Percentiles rank a stretch among this genome's conserved stretches.
Evolutionary conservation across 1,140 invertebrate species (phyloP).

Genomic region (Neotoxoptera formosana): DNA sequence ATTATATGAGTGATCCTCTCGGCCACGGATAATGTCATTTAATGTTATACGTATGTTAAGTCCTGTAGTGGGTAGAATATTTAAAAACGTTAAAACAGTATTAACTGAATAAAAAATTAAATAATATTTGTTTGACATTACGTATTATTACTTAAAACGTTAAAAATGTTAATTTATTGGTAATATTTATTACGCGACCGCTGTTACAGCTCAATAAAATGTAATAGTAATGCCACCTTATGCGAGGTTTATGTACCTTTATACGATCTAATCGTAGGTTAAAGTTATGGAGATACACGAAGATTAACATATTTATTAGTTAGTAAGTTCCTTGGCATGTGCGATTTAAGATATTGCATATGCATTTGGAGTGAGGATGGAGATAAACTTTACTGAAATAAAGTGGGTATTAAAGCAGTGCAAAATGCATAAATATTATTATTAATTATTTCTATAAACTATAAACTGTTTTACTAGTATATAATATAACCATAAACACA

Average conservation of each 20-base stretch:
- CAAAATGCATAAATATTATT: not conserved
- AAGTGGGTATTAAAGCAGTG: conserved; percentile 12
- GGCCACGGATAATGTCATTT: not conserved
- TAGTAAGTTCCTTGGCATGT: not conserved
- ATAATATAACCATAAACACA: conserved; percentile 29
- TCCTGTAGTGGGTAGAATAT: not conserved
- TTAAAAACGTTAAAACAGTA: not conserved
- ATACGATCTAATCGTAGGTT: not conserved
- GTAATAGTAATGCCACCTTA: not conserved
- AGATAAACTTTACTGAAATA: not conserved
- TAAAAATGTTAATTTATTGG: not conserved
- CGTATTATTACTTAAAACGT: not conserved
- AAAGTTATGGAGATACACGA: not conserved
- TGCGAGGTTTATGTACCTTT: not conserved
- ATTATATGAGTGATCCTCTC: not conserved
- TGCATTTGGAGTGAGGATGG: not conserved
- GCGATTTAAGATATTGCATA: not conserved
- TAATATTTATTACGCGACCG: not conserved
- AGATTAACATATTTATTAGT: conserved; percentile 8
- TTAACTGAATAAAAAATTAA: not conserved
- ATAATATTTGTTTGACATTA: not conserved
- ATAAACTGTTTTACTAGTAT: not conserved
- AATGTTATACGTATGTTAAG: not conserved
- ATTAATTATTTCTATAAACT: not conserved
- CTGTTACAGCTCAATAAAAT: not conserved